These are phyloP conservation scores for Penaeus chinensis DNA, from an alignment of 1,140 invertebrate species.

Conservation along the genomic window DNA sequence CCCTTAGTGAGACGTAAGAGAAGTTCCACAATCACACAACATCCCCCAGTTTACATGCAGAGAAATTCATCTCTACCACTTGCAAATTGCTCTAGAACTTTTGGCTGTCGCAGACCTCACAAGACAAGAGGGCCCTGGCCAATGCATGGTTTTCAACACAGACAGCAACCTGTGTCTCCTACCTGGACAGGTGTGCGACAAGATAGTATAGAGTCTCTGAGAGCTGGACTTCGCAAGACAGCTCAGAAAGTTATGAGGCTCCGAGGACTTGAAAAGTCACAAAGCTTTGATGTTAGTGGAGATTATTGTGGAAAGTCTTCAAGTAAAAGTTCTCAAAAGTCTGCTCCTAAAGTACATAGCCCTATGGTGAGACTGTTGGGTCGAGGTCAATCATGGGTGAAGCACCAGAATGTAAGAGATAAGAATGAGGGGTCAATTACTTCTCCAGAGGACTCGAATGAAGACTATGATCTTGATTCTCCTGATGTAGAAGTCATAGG, in stretches of 20 bases:
- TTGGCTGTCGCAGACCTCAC: slow-evolving; percentile 7
- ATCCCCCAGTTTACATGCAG: slow-evolving; percentile 47
- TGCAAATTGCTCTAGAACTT: background rate
- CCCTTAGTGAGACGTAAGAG: slow-evolving; percentile 1
- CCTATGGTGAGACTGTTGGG: slow-evolving; percentile 28
- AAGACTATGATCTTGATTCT: slow-evolving; percentile 51
- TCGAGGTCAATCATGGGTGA: background rate
- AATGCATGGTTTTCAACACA: background rate
- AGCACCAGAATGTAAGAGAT: background rate
- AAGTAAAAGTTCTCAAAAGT: slow-evolving; percentile 1
- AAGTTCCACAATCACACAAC: slow-evolving; percentile 23
- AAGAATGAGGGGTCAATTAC: background rate
- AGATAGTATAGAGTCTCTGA: slow-evolving; percentile 39
- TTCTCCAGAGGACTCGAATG: slow-evolving; percentile 41
- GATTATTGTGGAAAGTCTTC: background rate
- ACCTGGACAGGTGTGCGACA: background rate
- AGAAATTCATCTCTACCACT: slow-evolving; percentile 20
- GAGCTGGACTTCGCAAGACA: slow-evolving; percentile 44
- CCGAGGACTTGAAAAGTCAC: slow-evolving; percentile 38
- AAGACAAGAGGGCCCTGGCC: background rate
- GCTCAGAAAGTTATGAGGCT: slow-evolving; percentile 50
- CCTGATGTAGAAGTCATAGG: slow-evolving; percentile 51
- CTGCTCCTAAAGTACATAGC: slow-evolving; percentile 4
- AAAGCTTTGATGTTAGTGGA: slow-evolving; percentile 33
- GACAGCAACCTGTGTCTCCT: slow-evolving; percentile 10